Percentiles rank a stretch among this genome's conserved stretches.
Conservation (phyloP, 2,888 invertebrate genomes). For the Eupithecia vulgata region DNA sequence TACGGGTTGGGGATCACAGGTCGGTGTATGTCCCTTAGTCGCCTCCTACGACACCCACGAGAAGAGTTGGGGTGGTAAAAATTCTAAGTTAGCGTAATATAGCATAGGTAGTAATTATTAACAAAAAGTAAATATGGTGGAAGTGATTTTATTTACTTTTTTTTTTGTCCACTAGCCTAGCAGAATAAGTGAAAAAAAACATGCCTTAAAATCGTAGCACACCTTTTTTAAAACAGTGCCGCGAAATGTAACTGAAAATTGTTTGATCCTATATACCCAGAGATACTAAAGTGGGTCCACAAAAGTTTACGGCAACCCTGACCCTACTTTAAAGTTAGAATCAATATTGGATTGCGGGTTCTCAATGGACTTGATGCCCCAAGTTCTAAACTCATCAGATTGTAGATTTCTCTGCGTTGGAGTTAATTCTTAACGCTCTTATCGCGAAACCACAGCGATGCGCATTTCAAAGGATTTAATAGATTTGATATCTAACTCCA, state of each 20-base stretch:
- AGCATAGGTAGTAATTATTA: no score
- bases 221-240: background rate
- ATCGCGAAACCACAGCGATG: constrained; percentile 20
- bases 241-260: background rate
- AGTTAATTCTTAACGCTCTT: constrained; percentile 25
- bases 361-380: constrained; percentile 26
- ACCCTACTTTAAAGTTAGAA: constrained; percentile 34
- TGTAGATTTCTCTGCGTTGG: constrained; percentile 27
- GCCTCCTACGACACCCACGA: no score
- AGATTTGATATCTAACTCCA: background rate
- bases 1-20: no score
- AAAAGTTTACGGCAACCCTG: constrained; percentile 32
- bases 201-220: background rate
- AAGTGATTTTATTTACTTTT: no score
- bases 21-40: no score
- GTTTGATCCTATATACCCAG: background rate
- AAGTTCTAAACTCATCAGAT: constrained; percentile 31
- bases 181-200: no score
- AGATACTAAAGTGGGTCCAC: constrained; percentile 15
- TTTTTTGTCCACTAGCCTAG: no score
- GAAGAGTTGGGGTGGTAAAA: no score
- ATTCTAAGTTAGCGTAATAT: no score
- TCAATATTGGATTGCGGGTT: constrained; percentile 37
- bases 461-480: constrained; percentile 11
- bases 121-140: no score